Evolutionary conservation across 2,888 invertebrate species (phyloP).

Genomic region (Eilema griseolum): DNA sequence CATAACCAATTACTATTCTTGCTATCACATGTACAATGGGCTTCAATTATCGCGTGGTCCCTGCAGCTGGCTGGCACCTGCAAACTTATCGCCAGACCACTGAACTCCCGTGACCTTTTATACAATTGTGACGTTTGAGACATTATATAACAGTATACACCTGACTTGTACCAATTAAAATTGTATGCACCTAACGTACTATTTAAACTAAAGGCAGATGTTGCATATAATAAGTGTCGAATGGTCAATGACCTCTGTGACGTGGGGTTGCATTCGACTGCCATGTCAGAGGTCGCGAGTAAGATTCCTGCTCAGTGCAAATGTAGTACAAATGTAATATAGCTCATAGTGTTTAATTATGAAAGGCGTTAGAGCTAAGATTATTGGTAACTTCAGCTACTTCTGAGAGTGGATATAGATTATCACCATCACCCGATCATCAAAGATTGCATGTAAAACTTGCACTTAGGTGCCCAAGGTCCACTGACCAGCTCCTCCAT

Average conservation of each 20-base stretch:
- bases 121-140: conserved; percentile 27
- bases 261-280: background rate
- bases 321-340: background rate
- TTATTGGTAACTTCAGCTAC: too few species aligned
- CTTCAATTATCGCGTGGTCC: conserved; percentile 45
- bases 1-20: conserved; percentile 39
- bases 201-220: conserved; percentile 42
- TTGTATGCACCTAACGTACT: conserved; percentile 22
- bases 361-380: too few species aligned
- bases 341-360: too few species aligned
- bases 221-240: background rate
- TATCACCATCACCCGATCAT: too few species aligned
- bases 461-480: background rate
- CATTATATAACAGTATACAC: conserved; percentile 40
- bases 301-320: background rate
- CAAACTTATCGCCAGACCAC: conserved; percentile 61
- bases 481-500: background rate
- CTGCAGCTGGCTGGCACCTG: conserved; percentile 66
- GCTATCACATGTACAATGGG: conserved; percentile 40
- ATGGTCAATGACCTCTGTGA: background rate
- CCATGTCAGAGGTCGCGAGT: background rate
- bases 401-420: too few species aligned
- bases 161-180: conserved; percentile 45
- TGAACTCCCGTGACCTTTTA: conserved; percentile 62
- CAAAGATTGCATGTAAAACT: background rate